Evolutionary conservation across 2,797 vertebrate species (phyloP), one percentile per base, ranked within the genome.

Genomic region (Setipinna tenuifilis): DNA sequence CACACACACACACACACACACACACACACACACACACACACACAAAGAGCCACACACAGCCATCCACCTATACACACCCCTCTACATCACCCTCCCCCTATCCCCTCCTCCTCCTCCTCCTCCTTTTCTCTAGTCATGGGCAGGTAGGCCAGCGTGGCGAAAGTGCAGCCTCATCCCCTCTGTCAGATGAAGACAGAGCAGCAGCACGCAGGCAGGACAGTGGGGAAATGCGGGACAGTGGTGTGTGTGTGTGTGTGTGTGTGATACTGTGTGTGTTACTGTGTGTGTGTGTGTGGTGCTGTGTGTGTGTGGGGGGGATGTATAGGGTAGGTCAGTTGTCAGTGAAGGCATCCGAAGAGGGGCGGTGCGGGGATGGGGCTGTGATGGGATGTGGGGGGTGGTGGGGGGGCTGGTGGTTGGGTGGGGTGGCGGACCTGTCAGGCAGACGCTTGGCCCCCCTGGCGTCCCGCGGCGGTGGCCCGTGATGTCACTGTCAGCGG

Each of bases 401-500:
- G 68, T 86, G 82, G 80, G 80, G 11, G 80, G 48, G 75, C 78
- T 81, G 80, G 78, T 57, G 86, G 85, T 86, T 87, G 85, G 86
- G 82, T 59, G 41, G 80, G n/a, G 84, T 82, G 87, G 88, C 86
- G 87, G 46, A 75, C 31, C 87, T 85, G 88, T 89, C 87, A 87
- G 82, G 85, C 57, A 84, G 86, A 85, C 82, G 82, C 82, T 46
- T 83, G 87, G 11, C 65, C 65, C 83, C 85, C 85, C 83, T 71
- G 59, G 71, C 80, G 86, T 86, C 84, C 88, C 85, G 28, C 25
- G 87, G 88, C 85, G 62, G 82, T 86, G 88, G 86, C 87, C 88
- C 48, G 48, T 88, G 81, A 87, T 90, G 88, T 90, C 89, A 90
- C 90, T 89, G 89, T 89, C 90, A 91, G 89, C 81, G 46, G 65